Percentiles rank a stretch among this genome's conserved stretches.
Evolutionary conservation across 2,113 vertebrate species (phyloP).

Genomic region (Picathartes gymnocephalus): DNA sequence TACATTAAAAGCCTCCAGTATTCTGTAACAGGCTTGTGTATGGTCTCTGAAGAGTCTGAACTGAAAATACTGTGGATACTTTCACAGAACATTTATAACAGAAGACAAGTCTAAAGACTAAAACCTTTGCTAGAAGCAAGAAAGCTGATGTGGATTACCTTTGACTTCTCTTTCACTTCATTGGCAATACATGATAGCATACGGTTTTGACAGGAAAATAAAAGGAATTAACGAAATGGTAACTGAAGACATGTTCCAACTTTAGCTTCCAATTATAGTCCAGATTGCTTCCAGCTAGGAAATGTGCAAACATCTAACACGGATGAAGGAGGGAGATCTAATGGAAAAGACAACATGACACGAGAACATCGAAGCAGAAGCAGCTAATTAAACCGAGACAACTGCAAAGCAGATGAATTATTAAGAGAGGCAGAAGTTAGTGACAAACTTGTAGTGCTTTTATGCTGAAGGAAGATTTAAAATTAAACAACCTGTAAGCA

Average conservation of each 20-base stretch:
- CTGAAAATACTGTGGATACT: neutral
- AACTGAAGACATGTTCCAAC: slow-evolving; percentile 29
- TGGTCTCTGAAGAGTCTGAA: neutral
- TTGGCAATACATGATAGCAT: neutral
- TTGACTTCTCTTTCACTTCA: slow-evolving; percentile 25
- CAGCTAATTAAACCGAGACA: slow-evolving; percentile 19
- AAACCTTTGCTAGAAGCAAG: neutral
- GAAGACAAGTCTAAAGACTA: neutral
- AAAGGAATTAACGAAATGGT: slow-evolving; percentile 38
- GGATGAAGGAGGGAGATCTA: neutral
- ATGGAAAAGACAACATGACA: slow-evolving; percentile 50
- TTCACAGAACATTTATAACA: neutral
- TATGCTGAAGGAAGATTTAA: neutral
- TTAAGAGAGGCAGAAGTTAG: neutral
- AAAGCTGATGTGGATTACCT: slow-evolving; percentile 27
- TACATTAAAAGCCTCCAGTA: neutral
- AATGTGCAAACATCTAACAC: slow-evolving; percentile 36
- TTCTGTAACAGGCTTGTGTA: neutral
- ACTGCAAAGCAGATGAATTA: neutral
- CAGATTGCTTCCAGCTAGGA: slow-evolving; percentile 40
- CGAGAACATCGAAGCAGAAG: neutral
- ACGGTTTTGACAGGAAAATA: slow-evolving; percentile 37
- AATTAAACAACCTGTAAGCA: neutral
- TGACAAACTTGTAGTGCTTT: neutral
- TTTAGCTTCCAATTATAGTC: slow-evolving; percentile 45